A percentile compares a stretch with the other conserved stretches of the same genome.
Evolutionary conservation across 53 echinoderm and acorn worm species (phyloP).

Genomic region (Actinopyga echinites): DNA sequence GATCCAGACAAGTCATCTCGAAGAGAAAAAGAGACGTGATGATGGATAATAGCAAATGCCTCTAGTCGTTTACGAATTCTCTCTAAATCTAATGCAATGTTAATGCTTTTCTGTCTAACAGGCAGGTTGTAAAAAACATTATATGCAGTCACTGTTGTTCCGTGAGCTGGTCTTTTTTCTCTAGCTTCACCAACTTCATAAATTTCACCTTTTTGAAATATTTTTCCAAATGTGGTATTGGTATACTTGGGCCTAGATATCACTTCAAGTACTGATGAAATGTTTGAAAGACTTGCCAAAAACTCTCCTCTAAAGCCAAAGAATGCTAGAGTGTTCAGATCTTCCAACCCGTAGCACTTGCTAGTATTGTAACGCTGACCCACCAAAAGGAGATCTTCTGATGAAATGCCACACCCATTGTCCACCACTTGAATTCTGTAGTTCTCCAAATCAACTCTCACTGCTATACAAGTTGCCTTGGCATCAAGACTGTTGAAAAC

Average conservation of each 20-base stretch:
- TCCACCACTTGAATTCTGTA: slow-evolving; percentile 87
- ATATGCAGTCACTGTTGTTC: slow-evolving; percentile 89
- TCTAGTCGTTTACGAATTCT: slow-evolving; percentile 65
- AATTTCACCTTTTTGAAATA: slow-evolving; percentile 71
- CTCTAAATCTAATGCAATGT: slow-evolving; percentile 65
- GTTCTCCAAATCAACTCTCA: slow-evolving; percentile 76
- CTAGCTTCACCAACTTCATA: slow-evolving; percentile 34
- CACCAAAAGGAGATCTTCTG: slow-evolving; percentile 60
- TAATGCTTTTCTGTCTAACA: slow-evolving; percentile 73
- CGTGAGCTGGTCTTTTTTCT: slow-evolving; percentile 69
- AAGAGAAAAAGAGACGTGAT: slow-evolving; percentile 78
- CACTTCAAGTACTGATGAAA: slow-evolving; percentile 87
- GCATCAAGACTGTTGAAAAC: slow-evolving; percentile 93
- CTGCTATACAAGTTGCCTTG: slow-evolving; percentile 84
- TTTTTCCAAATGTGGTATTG: slow-evolving; percentile 64
- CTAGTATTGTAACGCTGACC: slow-evolving; percentile 92
- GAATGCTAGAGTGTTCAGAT: slow-evolving; percentile 63
- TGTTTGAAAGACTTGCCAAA: slow-evolving; percentile 78
- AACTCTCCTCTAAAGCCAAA: slow-evolving; percentile 97
- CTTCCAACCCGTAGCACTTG: slow-evolving; percentile 79
- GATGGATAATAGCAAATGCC: slow-evolving; percentile 84
- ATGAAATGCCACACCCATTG: slow-evolving; percentile 79
- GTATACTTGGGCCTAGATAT: slow-evolving; percentile 65
- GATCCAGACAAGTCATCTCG: slow-evolving; percentile 80
- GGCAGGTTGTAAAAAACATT: slow-evolving; percentile 85